These are phyloP conservation scores for Parnassius glacialis DNA, from an alignment of 2,888 invertebrate species.

Conservation along the genomic window DNA sequence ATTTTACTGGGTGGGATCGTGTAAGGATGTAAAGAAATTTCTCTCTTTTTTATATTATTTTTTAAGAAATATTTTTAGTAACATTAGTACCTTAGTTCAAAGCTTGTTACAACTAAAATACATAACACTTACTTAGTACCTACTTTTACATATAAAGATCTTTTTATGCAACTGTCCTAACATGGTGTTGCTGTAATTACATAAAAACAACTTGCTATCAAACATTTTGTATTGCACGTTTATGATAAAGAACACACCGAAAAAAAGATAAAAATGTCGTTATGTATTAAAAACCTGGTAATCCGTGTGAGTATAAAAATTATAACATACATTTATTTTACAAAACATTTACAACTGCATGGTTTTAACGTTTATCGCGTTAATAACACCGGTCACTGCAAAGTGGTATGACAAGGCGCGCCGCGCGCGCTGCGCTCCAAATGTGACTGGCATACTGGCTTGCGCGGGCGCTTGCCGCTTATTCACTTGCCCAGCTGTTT, in stretches of 20 bases:
- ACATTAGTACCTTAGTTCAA: no score
- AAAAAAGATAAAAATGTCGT: neutral
- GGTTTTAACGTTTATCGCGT: neutral
- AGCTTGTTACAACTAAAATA: no score
- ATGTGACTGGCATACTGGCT: constrained; percentile 43
- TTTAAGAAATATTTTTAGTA: no score
- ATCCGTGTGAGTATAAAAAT: neutral
- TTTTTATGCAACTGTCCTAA: neutral
- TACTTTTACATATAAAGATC: no score
- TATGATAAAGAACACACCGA: neutral
- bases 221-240: neutral
- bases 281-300: no score
- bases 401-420: constrained; percentile 43
- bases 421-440: constrained; percentile 66
- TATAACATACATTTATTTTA: neutral
- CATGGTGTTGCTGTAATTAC: neutral
- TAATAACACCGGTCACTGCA: neutral
- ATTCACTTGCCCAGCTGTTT: constrained; percentile 38
- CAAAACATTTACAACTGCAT: neutral
- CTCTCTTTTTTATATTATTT: no score
- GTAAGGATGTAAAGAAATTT: no score
- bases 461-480: constrained; percentile 34
- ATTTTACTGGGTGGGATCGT: no score
- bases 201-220: constrained; percentile 1
- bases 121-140: no score